phyloP scores from a whole-genome alignment of 1,140 invertebrate genomes.

The Catajapyx aquilonaris region DNA sequence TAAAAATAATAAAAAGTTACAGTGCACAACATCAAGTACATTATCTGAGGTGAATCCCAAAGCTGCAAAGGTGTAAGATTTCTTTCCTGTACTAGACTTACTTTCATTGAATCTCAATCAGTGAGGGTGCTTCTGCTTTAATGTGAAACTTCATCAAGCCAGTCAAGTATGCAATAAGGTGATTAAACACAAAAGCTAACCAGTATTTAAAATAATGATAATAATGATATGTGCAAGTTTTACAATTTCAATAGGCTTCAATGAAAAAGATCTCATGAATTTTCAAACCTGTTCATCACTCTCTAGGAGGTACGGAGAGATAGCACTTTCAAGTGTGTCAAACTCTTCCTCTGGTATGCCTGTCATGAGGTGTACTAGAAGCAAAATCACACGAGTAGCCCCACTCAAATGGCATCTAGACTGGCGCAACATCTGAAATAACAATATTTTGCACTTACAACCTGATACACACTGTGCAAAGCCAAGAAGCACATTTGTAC shows the following conservation, averaged over 20 bases:
- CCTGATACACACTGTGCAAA: neutral
- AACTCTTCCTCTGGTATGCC: constrained; percentile 9
- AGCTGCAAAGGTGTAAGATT: too few species aligned
- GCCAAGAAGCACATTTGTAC: neutral
- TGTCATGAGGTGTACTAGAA: constrained; percentile 7
- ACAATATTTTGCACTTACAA: too few species aligned
- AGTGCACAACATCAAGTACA: too few species aligned
- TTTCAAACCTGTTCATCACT: neutral
- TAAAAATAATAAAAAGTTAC: too few species aligned
- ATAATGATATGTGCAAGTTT: constrained; percentile 4
- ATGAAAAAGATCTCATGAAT: neutral
- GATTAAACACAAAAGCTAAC: too few species aligned
- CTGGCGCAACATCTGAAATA: neutral
- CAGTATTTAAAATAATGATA: constrained; percentile 10
- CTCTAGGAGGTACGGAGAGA: constrained; percentile 3
- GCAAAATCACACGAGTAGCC: constrained; percentile 8
- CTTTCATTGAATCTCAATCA: too few species aligned
- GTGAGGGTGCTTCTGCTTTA: too few species aligned
- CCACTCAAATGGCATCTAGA: constrained; percentile 2
- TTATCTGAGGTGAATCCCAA: too few species aligned
- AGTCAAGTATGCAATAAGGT: too few species aligned
- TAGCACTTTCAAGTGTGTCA: constrained; percentile 8
- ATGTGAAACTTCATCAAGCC: too few species aligned
- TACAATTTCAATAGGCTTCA: neutral
- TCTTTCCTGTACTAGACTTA: too few species aligned